phyloP scores from a whole-genome alignment of 2,113 vertebrate species.

The Ailuropoda melanoleuca region DNA sequence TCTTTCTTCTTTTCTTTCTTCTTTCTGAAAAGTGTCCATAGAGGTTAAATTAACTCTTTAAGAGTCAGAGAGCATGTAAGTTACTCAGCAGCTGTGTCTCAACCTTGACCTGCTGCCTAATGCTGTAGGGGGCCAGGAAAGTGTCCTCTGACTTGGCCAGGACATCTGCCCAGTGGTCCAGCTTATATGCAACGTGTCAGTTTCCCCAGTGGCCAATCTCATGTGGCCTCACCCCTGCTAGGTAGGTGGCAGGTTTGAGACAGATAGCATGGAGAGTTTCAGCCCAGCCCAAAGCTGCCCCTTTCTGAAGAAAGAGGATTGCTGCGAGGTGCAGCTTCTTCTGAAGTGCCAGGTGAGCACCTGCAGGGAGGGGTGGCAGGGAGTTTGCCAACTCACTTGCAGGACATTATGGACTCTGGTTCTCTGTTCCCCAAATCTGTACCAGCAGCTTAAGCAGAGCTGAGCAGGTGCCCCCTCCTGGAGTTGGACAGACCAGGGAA shows the following conservation, averaged over 20 bases:
- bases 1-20: no score
- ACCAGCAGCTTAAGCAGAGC: neutral
- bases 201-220: neutral
- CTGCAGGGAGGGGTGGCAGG: rapidly evolving
- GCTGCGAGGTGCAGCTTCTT: neutral
- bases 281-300: neutral
- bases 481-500: neutral
- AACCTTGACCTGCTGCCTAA: neutral
- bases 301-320: neutral
- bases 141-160: neutral
- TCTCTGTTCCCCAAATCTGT: neutral
- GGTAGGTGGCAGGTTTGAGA: neutral
- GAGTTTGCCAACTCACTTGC: neutral
- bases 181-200: neutral
- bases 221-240: neutral
- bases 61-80: neutral
- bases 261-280: neutral
- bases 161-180: no score
- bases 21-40: neutral
- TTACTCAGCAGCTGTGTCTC: neutral
- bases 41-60: neutral
- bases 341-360: neutral
- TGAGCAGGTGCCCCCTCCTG: neutral
- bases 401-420: no score
- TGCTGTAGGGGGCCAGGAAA: neutral